These are phyloP conservation scores for Rhineura floridana DNA, from an alignment of 2,113 vertebrate species.

Conservation along the genomic window DNA sequence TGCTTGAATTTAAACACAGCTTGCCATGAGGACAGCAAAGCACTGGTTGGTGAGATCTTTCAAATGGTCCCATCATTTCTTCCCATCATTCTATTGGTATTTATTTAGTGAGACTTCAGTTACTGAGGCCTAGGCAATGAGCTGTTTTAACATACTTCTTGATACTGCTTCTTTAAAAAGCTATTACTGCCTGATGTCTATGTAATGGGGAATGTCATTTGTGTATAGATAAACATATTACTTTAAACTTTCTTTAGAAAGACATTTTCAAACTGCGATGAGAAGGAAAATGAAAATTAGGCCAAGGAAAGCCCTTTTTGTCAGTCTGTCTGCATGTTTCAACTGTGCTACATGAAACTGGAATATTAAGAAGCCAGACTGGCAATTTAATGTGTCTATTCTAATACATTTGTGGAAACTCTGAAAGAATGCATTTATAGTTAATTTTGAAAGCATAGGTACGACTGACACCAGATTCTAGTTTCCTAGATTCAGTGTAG, in stretches of 20 bases:
- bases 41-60: slow-evolving; percentile 27
- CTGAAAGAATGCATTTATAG: slow-evolving; percentile 40
- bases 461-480: slow-evolving; percentile 29
- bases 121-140: slow-evolving; percentile 35
- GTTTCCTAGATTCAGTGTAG: slow-evolving; percentile 31
- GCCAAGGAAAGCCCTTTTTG: slow-evolving; percentile 23
- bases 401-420: neutral
- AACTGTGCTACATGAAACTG: slow-evolving; percentile 11
- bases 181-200: neutral
- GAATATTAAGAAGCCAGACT: neutral
- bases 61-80: neutral
- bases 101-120: slow-evolving; percentile 36
- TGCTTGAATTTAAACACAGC: slow-evolving; percentile 54
- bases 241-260: neutral
- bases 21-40: slow-evolving; percentile 54
- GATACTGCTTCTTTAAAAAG: slow-evolving; percentile 23
- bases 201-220: slow-evolving; percentile 16
- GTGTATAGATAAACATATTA: neutral
- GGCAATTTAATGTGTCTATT: slow-evolving; percentile 45
- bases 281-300: slow-evolving; percentile 8
- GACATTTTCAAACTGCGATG: slow-evolving; percentile 10
- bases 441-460: slow-evolving; percentile 43
- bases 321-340: slow-evolving; percentile 23
- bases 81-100: neutral
- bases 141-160: slow-evolving; percentile 38